These are phyloP conservation scores for Copidosoma floridanum DNA, from an alignment of 1,140 invertebrate genomes.

Conservation along the genomic window DNA sequence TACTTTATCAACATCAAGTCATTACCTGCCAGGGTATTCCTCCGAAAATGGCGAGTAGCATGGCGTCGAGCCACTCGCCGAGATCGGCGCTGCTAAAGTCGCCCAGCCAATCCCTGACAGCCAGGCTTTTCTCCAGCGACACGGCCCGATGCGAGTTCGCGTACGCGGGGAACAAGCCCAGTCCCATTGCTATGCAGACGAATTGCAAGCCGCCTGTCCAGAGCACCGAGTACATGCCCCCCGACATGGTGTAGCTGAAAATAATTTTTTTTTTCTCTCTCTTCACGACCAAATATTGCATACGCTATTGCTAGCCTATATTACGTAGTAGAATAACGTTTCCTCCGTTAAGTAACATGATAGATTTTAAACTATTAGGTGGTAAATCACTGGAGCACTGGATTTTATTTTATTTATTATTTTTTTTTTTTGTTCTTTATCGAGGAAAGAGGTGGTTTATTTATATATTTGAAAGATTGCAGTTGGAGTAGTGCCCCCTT, in stretches of 20 bases:
- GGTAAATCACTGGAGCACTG: too few relatives aligned
- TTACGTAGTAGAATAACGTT: too few relatives aligned
- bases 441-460: too few relatives aligned
- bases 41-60: slow-evolving; percentile 74
- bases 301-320: too few relatives aligned
- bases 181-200: slow-evolving; percentile 74
- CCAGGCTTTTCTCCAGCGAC: slow-evolving; percentile 52
- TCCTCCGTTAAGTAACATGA: too few relatives aligned
- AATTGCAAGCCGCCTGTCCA: slow-evolving; percentile 81
- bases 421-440: too few relatives aligned
- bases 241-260: slow-evolving; percentile 70
- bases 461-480: too few relatives aligned
- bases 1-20: neutral
- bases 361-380: too few relatives aligned
- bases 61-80: slow-evolving; percentile 69
- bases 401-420: too few relatives aligned
- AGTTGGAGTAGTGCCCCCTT: too few relatives aligned
- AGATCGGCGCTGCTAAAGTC: slow-evolving; percentile 59
- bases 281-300: neutral
- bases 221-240: slow-evolving; percentile 77
- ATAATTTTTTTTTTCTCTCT: neutral
- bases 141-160: slow-evolving; percentile 63
- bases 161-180: slow-evolving; percentile 64
- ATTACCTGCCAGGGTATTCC: slow-evolving; percentile 82
- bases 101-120: slow-evolving; percentile 65